Conservation (phyloP, 2,888 invertebrate genomes). For the Tetragonula carbonaria region DNA sequence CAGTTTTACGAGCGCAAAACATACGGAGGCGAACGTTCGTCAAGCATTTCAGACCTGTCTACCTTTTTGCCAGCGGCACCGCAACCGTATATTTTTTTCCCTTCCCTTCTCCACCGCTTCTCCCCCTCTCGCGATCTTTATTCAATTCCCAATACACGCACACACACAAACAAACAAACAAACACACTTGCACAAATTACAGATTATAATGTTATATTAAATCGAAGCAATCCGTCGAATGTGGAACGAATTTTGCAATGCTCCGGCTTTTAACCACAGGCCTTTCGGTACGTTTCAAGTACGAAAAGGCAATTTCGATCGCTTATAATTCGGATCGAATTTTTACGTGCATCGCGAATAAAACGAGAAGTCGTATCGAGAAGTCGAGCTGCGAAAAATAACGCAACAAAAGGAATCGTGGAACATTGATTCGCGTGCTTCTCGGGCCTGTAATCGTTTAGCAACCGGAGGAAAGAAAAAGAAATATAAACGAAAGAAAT, state of each 20-base stretch:
- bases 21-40: conserved; percentile 54
- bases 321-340: too few species aligned
- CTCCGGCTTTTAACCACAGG: not conserved
- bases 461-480: conserved; percentile 25
- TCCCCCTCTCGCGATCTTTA: conserved; percentile 2
- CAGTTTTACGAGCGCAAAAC: conserved; percentile 66
- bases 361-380: not conserved
- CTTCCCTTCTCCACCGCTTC: too few species aligned
- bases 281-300: too few species aligned
- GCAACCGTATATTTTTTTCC: conserved; percentile 20
- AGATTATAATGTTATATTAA: conserved; percentile 35
- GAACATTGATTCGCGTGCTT: conserved; percentile 25
- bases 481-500: conserved; percentile 36
- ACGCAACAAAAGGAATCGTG: not conserved
- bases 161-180: not conserved
- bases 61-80: conserved; percentile 45
- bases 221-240: not conserved
- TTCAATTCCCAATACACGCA: conserved; percentile 17
- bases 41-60: conserved; percentile 56
- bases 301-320: too few species aligned
- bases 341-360: too few species aligned
- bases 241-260: conserved; percentile 12
- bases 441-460: conserved; percentile 43
- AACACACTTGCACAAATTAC: conserved; percentile 40
- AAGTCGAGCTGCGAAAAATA: not conserved